phyloP scores from a whole-genome alignment of 1,140 invertebrate species.

The Drosophila orosa region DNA sequence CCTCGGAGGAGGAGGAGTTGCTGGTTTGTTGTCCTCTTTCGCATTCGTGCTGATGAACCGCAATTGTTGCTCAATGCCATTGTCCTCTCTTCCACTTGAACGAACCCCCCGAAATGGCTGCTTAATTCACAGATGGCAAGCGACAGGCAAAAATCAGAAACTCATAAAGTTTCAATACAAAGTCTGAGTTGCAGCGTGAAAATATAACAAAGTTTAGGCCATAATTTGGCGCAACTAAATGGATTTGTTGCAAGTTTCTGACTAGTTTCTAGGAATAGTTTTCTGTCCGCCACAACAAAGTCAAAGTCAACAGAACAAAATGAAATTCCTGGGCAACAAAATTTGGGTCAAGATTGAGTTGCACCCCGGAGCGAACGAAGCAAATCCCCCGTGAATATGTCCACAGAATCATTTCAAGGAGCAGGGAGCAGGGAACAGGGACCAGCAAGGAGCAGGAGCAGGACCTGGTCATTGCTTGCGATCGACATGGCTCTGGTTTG shows the following conservation, averaged over 20 bases:
- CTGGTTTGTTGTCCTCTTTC: not conserved
- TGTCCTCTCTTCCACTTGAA: not conserved
- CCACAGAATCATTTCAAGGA: not conserved
- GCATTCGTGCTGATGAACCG: slow-evolving; percentile 27
- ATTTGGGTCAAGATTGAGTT: slow-evolving; percentile 32
- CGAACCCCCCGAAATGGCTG: not conserved
- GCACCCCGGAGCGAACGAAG: not conserved
- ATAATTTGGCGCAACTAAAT: not conserved
- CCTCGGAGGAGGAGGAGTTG: not conserved
- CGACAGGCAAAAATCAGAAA: not conserved
- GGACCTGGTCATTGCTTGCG: not conserved
- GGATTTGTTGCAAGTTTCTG: slow-evolving; percentile 10
- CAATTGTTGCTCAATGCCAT: slow-evolving; percentile 21
- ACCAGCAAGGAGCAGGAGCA: not conserved
- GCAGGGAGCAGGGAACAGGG: not conserved
- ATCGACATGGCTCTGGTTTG: not conserved
- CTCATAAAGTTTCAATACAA: not conserved
- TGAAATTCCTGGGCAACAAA: slow-evolving; percentile 44
- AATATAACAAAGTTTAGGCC: slow-evolving; percentile 22
- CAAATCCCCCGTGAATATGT: not conserved
- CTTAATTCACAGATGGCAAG: slow-evolving; percentile 28
- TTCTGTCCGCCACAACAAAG: slow-evolving; percentile 38
- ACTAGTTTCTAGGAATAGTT: slow-evolving; percentile 10
- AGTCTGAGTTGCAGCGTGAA: not conserved
- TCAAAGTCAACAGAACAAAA: slow-evolving; percentile 24